Evolutionary conservation across 1,140 invertebrate species (phyloP), one percentile per base, ranked within the genome.

Genomic region (Conus ventricosus): DNA sequence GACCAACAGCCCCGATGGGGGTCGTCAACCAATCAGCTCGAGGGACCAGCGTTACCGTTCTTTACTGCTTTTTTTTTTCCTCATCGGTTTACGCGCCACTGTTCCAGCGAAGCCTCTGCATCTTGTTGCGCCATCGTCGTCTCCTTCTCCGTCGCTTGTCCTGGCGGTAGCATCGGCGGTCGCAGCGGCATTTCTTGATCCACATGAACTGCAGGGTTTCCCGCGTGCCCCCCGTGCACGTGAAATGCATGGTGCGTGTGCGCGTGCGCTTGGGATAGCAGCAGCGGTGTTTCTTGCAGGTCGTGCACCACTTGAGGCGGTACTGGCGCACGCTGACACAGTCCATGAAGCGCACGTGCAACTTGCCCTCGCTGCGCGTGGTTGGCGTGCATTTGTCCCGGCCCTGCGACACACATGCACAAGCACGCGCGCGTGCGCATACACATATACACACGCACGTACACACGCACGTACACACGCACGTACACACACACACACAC

Each of bases 311-410:
- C 91, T 96, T 97, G 3, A 96, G 96, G 53, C 96, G 95, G 94
- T 96, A 97, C 10, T 96, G 94, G 88, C 96, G 96, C 78, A 96
- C 95, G 92, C 96, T 97, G 4, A 96, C 93, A 93, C 97, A 97
- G 67, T 96, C 96, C 27, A 96, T 96, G 88, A 96, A 96, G 3
- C 95, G 95, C 15, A 97, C 95, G 71, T 96, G 95, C 0, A 96
- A 95, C 17, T 96, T 95, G 27, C 91, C 89, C 25, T 95, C 94
- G 39, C 95, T 92, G n/a, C 96, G 95, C 88, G 96, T 95, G 5
- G 97, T 96, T 15, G 96, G 96, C 84, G 96, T 96, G 93, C 97
- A 97, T 92, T 96, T 96, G 91, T 96, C 96, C 5, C 96, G 96
- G 90, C 96, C 96, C 96, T 97, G 95, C 10, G 94, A 95, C 8